Evolutionary conservation across 2,888 invertebrate genomes (phyloP).

Genomic region (Scotopteryx bipunctaria): DNA sequence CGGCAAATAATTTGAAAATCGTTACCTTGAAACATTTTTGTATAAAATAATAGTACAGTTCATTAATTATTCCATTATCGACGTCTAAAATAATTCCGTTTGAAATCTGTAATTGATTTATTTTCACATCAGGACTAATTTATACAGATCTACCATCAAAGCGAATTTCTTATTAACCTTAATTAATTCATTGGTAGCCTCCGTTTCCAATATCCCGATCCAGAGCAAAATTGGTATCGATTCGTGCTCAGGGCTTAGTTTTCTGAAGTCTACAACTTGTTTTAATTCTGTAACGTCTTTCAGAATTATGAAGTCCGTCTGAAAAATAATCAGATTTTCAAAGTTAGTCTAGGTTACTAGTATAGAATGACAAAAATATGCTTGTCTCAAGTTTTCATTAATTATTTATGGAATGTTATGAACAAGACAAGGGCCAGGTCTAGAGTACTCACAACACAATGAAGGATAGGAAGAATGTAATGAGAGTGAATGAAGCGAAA

Average conservation of each 20-base stretch:
- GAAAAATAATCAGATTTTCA: neutral
- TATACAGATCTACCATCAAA: constrained; percentile 36
- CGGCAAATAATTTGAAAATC: neutral
- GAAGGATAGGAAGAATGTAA: too few relatives aligned
- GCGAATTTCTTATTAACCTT: constrained; percentile 45
- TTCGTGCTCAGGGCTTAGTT: constrained; percentile 14
- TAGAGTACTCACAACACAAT: too few relatives aligned
- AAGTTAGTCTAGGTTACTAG: too few relatives aligned
- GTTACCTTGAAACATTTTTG: constrained; percentile 23
- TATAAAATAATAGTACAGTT: constrained; percentile 18
- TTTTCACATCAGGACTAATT: constrained; percentile 33
- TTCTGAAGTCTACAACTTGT: constrained; percentile 30
- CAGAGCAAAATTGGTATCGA: constrained; percentile 46
- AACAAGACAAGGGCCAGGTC: too few relatives aligned
- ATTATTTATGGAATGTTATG: too few relatives aligned
- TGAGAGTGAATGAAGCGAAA: too few relatives aligned
- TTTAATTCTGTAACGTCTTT: constrained; percentile 41
- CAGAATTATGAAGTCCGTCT: constrained; percentile 46
- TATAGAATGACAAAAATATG: too few relatives aligned
- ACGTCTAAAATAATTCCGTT: constrained; percentile 46
- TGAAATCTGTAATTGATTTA: constrained; percentile 47
- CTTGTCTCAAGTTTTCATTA: too few relatives aligned
- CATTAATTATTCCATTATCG: constrained; percentile 24
- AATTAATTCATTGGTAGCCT: constrained; percentile 49
- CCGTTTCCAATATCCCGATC: constrained; percentile 41